phyloP scores from a whole-genome alignment of 2,888 invertebrate species.

The Parelbella ahira region DNA sequence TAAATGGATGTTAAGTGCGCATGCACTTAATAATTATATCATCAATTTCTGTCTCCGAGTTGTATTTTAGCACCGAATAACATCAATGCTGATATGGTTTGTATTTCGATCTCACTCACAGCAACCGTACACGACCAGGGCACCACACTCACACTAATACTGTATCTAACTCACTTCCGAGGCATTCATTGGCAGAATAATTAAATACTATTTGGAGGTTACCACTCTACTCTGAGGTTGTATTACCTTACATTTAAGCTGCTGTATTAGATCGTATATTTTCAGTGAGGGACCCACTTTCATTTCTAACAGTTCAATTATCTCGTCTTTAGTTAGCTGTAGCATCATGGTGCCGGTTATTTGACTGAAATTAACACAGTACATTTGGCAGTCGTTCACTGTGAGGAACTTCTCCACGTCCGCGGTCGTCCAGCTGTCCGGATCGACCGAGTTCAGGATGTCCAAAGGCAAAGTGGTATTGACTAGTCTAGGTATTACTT shows the following conservation, averaged over 20 bases:
- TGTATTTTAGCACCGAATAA: constrained; percentile 1
- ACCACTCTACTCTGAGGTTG: constrained; percentile 80
- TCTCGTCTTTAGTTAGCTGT: constrained; percentile 92
- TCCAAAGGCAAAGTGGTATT: constrained; percentile 76
- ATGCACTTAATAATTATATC: too few species aligned
- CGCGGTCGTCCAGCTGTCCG: constrained; percentile 85
- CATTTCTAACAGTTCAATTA: constrained; percentile 93
- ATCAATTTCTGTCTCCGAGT: not conserved
- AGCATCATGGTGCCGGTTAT: constrained; percentile 91
- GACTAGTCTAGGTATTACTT: constrained; percentile 83
- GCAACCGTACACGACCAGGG: too few species aligned
- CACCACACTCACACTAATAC: constrained; percentile 5
- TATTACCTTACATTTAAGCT: constrained; percentile 91
- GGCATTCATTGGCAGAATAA: constrained; percentile 1
- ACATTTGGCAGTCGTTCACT: constrained; percentile 90
- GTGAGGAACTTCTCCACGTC: constrained; percentile 95
- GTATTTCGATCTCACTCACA: constrained; percentile 1
- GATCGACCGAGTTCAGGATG: constrained; percentile 73
- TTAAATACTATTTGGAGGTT: constrained; percentile 45
- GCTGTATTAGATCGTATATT: constrained; percentile 95
- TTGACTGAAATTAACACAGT: constrained; percentile 84
- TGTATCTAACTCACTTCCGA: constrained; percentile 4
- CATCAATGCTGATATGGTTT: constrained; percentile 3
- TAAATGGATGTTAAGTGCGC: too few species aligned
- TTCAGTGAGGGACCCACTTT: constrained; percentile 97